A percentile compares a stretch with the other conserved stretches of the same genome.
Conservation (phyloP, 2,797 vertebrate species). For the Cyclura pinguis region DNA sequence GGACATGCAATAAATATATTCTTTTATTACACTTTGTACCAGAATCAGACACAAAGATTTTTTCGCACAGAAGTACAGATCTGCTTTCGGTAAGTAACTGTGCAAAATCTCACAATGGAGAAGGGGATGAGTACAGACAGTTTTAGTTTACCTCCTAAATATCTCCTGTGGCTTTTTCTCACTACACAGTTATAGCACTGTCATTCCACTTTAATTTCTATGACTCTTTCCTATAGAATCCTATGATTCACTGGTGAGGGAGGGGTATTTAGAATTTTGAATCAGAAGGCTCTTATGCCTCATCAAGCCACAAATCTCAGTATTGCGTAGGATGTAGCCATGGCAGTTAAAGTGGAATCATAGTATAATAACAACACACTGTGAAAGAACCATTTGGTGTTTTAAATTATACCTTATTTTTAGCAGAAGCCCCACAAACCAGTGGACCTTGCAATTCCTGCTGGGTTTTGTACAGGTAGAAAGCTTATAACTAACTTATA, state of each 20-base stretch:
- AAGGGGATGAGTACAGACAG: accelerated
- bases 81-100: slow-evolving; percentile 76
- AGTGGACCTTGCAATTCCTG: accelerated
- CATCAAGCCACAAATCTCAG: no score
- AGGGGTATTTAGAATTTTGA: no score
- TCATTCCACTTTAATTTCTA: no score
- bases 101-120: background rate
- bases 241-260: no score
- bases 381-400: no score
- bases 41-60: slow-evolving; percentile 68
- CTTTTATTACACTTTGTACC: slow-evolving; percentile 32
- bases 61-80: slow-evolving; percentile 80
- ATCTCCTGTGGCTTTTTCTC: accelerated
- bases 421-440: background rate
- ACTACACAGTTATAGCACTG: no score
- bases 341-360: no score
- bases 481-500: background rate
- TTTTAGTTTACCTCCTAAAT: background rate
- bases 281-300: no score
- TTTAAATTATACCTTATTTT: background rate
- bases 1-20: background rate
- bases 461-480: accelerated
- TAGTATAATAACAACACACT: no score
- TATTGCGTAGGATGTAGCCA: no score
- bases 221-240: no score